Evolutionary conservation across 2,113 vertebrate genomes (phyloP).

Genomic region (Syngnathus scovelli): DNA sequence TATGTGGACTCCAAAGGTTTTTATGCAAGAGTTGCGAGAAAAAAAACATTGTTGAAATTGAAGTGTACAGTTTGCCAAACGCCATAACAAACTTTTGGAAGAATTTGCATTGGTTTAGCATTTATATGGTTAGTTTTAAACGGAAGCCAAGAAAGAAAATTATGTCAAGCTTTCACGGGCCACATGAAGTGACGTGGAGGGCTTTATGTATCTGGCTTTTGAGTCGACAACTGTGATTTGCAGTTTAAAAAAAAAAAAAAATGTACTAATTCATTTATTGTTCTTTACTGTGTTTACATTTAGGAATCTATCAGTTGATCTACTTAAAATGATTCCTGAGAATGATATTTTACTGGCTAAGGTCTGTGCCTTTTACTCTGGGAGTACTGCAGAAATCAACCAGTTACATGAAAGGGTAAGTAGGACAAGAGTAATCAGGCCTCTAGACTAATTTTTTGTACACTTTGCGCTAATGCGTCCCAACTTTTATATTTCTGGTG

Average conservation of each 20-base stretch:
- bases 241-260: not conserved
- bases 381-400: constrained; percentile 77
- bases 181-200: not conserved
- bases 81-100: not conserved
- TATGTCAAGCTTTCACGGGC: not conserved
- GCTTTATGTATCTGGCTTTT: not conserved
- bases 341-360: constrained; percentile 81
- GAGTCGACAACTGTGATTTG: not conserved
- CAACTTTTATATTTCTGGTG: too few relatives aligned
- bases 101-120: not conserved
- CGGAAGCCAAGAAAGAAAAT: too few relatives aligned
- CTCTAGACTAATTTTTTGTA: too few relatives aligned
- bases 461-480: too few relatives aligned
- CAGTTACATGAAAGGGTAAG: constrained; percentile 83
- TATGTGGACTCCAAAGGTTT: not conserved
- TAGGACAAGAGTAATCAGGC: not conserved
- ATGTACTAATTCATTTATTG: not conserved
- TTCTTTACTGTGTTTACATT: constrained; percentile 25
- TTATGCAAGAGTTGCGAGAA: not conserved
- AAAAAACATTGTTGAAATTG: not conserved
- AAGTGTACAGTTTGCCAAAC: not conserved
- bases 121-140: too few relatives aligned
- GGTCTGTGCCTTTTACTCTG: constrained; percentile 89
- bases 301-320: constrained; percentile 85
- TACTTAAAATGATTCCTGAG: constrained; percentile 86